Percentiles rank a stretch among this genome's conserved stretches.
These are phyloP conservation scores for Orestias chungarensis DNA, from an alignment of 2,797 vertebrate species.

Conservation along the genomic window DNA sequence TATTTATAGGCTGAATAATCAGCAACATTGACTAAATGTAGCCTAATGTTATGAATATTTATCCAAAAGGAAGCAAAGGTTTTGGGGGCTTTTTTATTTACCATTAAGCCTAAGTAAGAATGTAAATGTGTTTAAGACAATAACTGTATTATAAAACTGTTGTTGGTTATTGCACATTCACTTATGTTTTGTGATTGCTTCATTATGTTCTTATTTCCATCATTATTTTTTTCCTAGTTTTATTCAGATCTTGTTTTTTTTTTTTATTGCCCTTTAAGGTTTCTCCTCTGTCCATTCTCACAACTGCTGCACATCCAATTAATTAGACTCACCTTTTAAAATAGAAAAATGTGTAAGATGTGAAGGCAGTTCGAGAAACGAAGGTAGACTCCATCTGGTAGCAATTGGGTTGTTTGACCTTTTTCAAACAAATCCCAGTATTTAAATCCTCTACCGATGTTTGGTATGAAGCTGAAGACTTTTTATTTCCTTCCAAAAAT, in stretches of 20 bases:
- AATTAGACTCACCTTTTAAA: slow-evolving; percentile 3
- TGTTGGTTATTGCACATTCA: too few relatives aligned
- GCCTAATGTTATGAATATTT: neutral
- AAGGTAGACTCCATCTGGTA: slow-evolving; percentile 72
- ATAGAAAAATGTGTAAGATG: slow-evolving; percentile 18
- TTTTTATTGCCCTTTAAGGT: neutral
- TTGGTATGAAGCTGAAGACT: slow-evolving; percentile 24
- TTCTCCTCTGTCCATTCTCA: neutral
- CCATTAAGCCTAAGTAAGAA: neutral
- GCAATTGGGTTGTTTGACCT: slow-evolving; percentile 54
- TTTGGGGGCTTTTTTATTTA: neutral
- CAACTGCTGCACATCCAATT: neutral
- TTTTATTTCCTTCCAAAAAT: slow-evolving; percentile 9
- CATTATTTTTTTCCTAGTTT: neutral
- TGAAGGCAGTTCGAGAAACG: slow-evolving; percentile 40
- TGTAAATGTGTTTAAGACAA: neutral
- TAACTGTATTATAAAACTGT: too few relatives aligned
- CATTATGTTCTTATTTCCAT: neutral
- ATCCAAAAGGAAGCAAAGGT: neutral
- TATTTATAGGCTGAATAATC: neutral
- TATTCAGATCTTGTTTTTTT: neutral
- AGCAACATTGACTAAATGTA: neutral
- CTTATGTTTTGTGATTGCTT: neutral
- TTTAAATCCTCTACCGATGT: slow-evolving; percentile 3
- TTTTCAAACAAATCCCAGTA: slow-evolving; percentile 55